These are phyloP conservation scores for Ooceraea biroi DNA, from an alignment of 1,140 invertebrate species.

Conservation along the genomic window DNA sequence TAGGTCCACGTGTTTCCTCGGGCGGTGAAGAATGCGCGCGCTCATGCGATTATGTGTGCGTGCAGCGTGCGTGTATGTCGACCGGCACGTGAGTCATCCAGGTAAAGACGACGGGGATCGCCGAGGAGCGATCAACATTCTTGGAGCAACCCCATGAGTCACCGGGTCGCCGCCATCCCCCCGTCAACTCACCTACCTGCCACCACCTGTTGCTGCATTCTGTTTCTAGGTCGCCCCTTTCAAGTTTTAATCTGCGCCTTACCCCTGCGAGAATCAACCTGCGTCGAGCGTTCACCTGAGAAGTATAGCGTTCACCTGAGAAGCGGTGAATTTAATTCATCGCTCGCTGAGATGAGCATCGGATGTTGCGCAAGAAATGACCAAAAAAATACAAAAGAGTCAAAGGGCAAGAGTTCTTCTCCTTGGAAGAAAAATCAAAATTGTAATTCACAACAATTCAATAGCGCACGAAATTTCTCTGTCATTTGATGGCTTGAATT, in stretches of 20 bases:
- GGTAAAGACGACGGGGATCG: conserved; percentile 66
- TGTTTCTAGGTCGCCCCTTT: conserved; percentile 71
- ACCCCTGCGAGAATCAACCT: conserved; percentile 19
- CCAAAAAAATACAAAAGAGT: no score
- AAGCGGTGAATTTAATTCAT: neutral
- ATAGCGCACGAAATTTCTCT: neutral
- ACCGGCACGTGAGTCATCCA: conserved; percentile 72
- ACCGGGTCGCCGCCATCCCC: conserved; percentile 78
- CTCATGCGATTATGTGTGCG: neutral
- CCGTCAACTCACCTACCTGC: conserved; percentile 72
- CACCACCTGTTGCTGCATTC: conserved; percentile 80
- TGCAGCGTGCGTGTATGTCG: conserved; percentile 5
- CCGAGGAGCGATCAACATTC: conserved; percentile 75
- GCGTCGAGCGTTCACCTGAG: neutral
- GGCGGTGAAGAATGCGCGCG: conserved; percentile 50
- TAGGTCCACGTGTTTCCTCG: conserved; percentile 61
- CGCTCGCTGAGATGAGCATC: neutral
- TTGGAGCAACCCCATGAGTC: conserved; percentile 80
- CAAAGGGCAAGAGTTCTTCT: no score
- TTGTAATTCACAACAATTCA: neutral
- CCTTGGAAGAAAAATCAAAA: neutral
- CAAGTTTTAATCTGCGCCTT: conserved; percentile 35
- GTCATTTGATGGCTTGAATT: neutral
- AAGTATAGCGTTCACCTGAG: neutral
- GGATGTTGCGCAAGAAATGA: neutral